Evolutionary conservation across 1,140 invertebrate species (phyloP), one percentile per base, ranked within the genome.

Genomic region (Notospermus geniculatus): DNA sequence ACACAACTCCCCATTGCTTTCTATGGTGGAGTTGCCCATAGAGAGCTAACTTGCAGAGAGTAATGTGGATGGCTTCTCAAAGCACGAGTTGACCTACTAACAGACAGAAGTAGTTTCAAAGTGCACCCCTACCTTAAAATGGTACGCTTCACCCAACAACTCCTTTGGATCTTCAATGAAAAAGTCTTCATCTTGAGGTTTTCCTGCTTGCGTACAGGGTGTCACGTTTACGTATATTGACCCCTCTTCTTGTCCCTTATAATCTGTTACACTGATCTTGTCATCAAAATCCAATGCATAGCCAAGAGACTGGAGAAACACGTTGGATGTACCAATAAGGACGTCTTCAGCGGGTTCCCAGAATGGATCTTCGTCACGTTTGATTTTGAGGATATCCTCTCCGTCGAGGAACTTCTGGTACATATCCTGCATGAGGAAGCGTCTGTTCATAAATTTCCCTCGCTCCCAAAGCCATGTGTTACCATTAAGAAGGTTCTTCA

Each of bases 271-370:
- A 29, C 69, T 65, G 2, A 80, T 60, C 43, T 72, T 64, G 57
- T 82, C 78, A 30, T 78, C 76, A 72, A 82, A 81, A 61, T 82
- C 81, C 7, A 82, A 67, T 1, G 69, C 71, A 60, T 80, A 80
- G 1, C 71, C 70, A 45, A 82, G 69, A 4, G 75, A 79, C 70
- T 81, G 78, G 0, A 81, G 71, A 64, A 80, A 81, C 1, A 80
- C 72, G 64, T 75, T 80, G 23, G 77, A 74, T 19, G 77, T 79
- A 29, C 80, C 80, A 41, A 82, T 75, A 22, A 80, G 64, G 2
- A 79, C 71, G 61, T 81, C 80, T 59, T 82, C 80, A 11, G 73
- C 67, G 0, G 81, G 78, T 61, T 82, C 81, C 81, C 81, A 82
- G 65, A 82, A 82, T 28, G 81, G 81, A 64, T 82, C 81, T 11